Conservation (phyloP, 64 coral and sea anemone genomes). For the Astreopora myriophthalma region DNA sequence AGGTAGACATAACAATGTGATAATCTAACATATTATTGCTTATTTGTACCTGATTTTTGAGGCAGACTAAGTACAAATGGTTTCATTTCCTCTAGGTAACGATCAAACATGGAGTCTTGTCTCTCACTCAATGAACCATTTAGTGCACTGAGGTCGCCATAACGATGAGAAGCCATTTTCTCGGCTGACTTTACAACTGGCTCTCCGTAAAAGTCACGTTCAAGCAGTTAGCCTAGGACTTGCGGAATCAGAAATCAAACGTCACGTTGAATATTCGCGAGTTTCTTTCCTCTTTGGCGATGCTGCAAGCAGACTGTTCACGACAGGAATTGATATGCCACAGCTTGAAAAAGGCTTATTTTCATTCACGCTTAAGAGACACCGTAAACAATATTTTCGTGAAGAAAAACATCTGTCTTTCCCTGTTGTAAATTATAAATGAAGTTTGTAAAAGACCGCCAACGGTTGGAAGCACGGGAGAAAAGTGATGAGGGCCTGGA, state of each 20-base stretch:
- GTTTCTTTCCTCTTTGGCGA: not conserved
- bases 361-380: not conserved
- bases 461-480: slow-evolving; percentile 41
- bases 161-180: slow-evolving; percentile 82
- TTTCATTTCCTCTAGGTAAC: slow-evolving; percentile 93
- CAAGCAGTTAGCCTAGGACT: not conserved
- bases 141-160: slow-evolving; percentile 45
- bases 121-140: slow-evolving; percentile 66
- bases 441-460: slow-evolving; percentile 79
- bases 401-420: slow-evolving; percentile 56
- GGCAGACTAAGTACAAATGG: slow-evolving; percentile 85
- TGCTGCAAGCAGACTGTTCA: not conserved
- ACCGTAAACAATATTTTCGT: not conserved
- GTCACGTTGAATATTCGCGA: not conserved
- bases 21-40: no score
- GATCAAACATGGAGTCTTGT: slow-evolving; percentile 90
- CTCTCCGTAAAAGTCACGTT: not conserved
- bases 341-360: not conserved
- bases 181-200: not conserved
- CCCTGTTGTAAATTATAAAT: slow-evolving; percentile 67
- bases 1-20: no score
- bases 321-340: not conserved
- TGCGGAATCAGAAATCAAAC: not conserved
- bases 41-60: slow-evolving; percentile 89
- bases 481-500: not conserved